These are phyloP conservation scores for Psettodes erumei DNA, from an alignment of 2,113 vertebrate species.

Conservation along the genomic window DNA sequence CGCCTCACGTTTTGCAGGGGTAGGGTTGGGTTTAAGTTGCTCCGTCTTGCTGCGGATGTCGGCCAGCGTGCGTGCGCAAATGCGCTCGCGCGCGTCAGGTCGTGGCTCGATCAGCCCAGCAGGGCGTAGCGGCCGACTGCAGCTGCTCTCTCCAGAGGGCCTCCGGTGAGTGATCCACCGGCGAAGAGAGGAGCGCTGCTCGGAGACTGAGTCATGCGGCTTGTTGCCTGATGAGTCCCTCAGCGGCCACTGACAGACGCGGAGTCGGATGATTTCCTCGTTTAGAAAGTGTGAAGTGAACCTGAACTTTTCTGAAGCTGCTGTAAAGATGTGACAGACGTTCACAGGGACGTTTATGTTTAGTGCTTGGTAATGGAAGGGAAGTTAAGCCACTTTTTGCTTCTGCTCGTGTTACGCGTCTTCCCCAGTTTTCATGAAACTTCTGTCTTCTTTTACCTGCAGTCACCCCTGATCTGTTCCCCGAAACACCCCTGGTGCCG, in stretches of 20 bases:
- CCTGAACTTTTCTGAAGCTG: not conserved
- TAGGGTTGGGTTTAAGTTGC: not conserved
- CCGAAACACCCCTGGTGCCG: slow-evolving; percentile 74
- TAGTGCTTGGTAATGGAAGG: not conserved
- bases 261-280: slow-evolving; percentile 29
- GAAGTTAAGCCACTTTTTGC: not conserved
- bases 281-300: slow-evolving; percentile 6
- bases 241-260: slow-evolving; percentile 32
- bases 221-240: slow-evolving; percentile 39
- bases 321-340: not conserved
- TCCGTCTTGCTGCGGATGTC: slow-evolving; percentile 7
- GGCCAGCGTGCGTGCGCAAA: no score
- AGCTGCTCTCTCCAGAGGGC: slow-evolving; percentile 64
- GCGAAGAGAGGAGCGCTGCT: slow-evolving; percentile 28
- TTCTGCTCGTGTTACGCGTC: not conserved
- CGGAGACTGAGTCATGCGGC: slow-evolving; percentile 47
- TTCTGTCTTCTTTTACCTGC: slow-evolving; percentile 30
- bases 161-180: slow-evolving; percentile 45
- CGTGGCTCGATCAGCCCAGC: slow-evolving; percentile 59
- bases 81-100: slow-evolving; percentile 39
- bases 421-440: not conserved
- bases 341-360: no score
- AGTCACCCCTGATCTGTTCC: slow-evolving; percentile 82
- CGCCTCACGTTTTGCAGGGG: not conserved
- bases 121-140: slow-evolving; percentile 41